Conservation (phyloP, 2,888 invertebrate species). For the Epirrita christyi region DNA sequence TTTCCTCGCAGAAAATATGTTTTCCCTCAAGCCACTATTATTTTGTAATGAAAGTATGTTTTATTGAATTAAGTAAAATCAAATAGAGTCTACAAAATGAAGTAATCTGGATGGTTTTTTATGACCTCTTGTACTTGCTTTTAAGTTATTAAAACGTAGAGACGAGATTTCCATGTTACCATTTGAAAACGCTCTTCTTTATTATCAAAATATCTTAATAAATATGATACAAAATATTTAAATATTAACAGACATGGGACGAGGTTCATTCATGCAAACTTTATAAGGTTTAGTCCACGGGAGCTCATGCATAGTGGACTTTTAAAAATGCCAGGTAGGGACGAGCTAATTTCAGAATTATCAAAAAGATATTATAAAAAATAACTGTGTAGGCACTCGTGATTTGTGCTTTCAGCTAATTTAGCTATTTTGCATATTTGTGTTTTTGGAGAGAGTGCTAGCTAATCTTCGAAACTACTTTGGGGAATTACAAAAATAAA, state of each 20-base stretch:
- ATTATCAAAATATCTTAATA: too few species aligned
- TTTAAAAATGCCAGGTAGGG: constrained; percentile 28
- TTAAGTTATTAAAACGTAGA: too few species aligned
- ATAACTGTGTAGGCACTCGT: constrained; percentile 18
- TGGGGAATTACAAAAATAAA: neutral
- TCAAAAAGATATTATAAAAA: constrained; percentile 16
- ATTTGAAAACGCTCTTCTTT: too few species aligned
- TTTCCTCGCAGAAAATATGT: too few species aligned
- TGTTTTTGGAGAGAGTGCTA: constrained; percentile 7
- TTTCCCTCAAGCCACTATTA: too few species aligned
- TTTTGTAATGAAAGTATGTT: too few species aligned
- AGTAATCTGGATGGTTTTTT: too few species aligned
- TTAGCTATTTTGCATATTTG: constrained; percentile 7
- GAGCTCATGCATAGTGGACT: constrained; percentile 7
- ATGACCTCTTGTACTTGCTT: too few species aligned
- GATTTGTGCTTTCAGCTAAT: constrained; percentile 17
- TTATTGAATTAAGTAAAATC: too few species aligned
- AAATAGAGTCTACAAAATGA: too few species aligned
- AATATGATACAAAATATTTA: neutral
- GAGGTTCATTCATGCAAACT: constrained; percentile 15
- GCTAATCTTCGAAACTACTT: constrained; percentile 14
- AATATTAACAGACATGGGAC: constrained; percentile 3
- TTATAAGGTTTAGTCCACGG: neutral
- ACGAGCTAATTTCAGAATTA: constrained; percentile 12
- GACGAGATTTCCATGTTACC: too few species aligned